Evolutionary conservation across 37 sponge, comb jelly and placozoan genomes (phyloP).

Genomic region (Agelas oroides): DNA sequence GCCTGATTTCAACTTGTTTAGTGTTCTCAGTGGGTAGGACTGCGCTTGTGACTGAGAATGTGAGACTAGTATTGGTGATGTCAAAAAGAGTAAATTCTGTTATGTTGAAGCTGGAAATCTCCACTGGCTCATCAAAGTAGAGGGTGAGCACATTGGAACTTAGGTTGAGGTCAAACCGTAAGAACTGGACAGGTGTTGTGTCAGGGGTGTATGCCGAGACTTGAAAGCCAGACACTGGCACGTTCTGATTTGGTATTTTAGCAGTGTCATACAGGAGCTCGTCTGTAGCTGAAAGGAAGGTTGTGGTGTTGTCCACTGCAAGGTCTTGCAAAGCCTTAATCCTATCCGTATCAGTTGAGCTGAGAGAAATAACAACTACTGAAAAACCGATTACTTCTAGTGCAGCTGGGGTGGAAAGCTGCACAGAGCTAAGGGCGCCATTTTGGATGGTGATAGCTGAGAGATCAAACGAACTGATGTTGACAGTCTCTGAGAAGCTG

Average conservation of each 20-base stretch:
- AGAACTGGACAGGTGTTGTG: slow-evolving; percentile 51
- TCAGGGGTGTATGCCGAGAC: slow-evolving; percentile 70
- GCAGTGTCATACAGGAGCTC: slow-evolving; percentile 69
- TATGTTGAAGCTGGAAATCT: slow-evolving; percentile 66
- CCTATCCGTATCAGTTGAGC: slow-evolving; percentile 52
- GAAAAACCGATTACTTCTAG: slow-evolving; percentile 30
- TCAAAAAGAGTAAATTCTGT: slow-evolving; percentile 69
- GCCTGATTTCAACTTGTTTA: slow-evolving; percentile 45
- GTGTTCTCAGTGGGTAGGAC: slow-evolving; percentile 30
- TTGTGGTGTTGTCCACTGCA: slow-evolving; percentile 67
- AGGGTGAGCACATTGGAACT: slow-evolving; percentile 69
- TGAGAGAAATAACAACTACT: slow-evolving; percentile 49
- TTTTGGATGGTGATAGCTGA: slow-evolving; percentile 57
- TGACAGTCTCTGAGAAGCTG: slow-evolving; percentile 83
- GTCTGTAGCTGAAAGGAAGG: slow-evolving; percentile 62
- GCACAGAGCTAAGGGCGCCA: slow-evolving; percentile 8
- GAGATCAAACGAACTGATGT: slow-evolving; percentile 56
- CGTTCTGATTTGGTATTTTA: slow-evolving; percentile 27
- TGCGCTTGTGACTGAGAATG: slow-evolving; percentile 39
- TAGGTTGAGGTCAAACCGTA: slow-evolving; percentile 73
- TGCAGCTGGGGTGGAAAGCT: slow-evolving; percentile 14
- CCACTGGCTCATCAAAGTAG: slow-evolving; percentile 86
- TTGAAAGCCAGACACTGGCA: slow-evolving; percentile 15
- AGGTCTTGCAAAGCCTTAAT: slow-evolving; percentile 78
- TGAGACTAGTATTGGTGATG: slow-evolving; percentile 33